phyloP scores from a whole-genome alignment of 2,888 invertebrate genomes.

The Napeogenes inachia region DNA sequence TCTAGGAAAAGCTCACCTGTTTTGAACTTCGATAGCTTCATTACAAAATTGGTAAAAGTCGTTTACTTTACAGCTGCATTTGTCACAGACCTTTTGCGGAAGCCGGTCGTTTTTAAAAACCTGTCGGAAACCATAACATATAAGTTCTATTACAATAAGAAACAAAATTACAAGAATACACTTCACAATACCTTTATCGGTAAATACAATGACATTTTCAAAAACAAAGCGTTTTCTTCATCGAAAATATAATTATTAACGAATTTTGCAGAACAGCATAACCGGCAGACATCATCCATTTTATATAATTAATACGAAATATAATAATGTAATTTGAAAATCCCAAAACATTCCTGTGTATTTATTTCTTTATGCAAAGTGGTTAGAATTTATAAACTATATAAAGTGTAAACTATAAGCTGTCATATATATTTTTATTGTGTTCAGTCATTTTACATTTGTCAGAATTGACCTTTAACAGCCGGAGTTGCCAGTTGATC shows the following conservation, averaged over 20 bases:
- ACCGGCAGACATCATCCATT: conserved; percentile 67
- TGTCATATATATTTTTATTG: conserved; percentile 44
- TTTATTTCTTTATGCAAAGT: conserved; percentile 46
- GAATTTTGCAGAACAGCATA: conserved; percentile 69
- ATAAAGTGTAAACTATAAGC: conserved; percentile 29
- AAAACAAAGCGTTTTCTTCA: conserved; percentile 81
- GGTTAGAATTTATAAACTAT: neutral
- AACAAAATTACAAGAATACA: conserved; percentile 12
- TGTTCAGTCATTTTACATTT: conserved; percentile 48
- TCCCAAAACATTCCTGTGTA: conserved; percentile 38
- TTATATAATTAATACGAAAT: conserved; percentile 36
- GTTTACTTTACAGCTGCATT: conserved; percentile 83
- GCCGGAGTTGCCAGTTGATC: conserved; percentile 49
- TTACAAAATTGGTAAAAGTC: conserved; percentile 85
- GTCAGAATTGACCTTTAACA: conserved; percentile 60
- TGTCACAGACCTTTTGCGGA: conserved; percentile 84
- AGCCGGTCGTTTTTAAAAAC: conserved; percentile 81
- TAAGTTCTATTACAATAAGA: conserved; percentile 17
- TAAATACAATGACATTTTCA: conserved; percentile 84
- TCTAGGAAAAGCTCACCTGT: conserved; percentile 60
- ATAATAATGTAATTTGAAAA: conserved; percentile 31
- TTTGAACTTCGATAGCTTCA: conserved; percentile 81
- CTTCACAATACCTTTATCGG: conserved; percentile 81
- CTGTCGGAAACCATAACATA: conserved; percentile 56
- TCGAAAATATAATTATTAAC: conserved; percentile 84